These are phyloP conservation scores for Hymenopus coronatus DNA, from an alignment of 2,888 invertebrate genomes.

Conservation along the genomic window DNA sequence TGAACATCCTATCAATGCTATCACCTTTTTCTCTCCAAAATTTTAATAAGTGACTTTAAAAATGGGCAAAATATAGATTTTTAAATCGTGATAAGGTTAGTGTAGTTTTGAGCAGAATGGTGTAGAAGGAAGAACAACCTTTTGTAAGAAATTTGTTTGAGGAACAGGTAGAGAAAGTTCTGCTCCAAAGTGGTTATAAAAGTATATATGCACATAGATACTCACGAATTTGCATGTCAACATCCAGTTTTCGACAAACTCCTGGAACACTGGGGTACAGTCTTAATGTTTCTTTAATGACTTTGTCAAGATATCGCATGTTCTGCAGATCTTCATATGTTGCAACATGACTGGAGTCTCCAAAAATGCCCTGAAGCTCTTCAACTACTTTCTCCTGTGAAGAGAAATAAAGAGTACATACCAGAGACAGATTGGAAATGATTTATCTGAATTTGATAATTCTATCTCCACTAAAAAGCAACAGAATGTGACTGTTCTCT, in stretches of 20 bases:
- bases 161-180: too few relatives aligned
- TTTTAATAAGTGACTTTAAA: too few relatives aligned
- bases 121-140: too few relatives aligned
- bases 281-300: slow-evolving; percentile 25
- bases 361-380: slow-evolving; percentile 24
- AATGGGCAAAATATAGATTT: too few relatives aligned
- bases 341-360: slow-evolving; percentile 18
- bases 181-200: too few relatives aligned
- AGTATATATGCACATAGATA: background rate
- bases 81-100: too few relatives aligned
- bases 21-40: too few relatives aligned
- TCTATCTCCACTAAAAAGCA: background rate
- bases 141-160: too few relatives aligned
- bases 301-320: slow-evolving; percentile 28
- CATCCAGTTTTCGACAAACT: slow-evolving; percentile 4
- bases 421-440: background rate
- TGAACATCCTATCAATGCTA: too few relatives aligned
- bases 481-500: too few relatives aligned
- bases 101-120: too few relatives aligned
- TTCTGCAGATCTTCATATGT: slow-evolving; percentile 20
- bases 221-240: slow-evolving; percentile 20
- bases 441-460: slow-evolving; percentile 1
- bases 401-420: background rate
- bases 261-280: slow-evolving; percentile 26
- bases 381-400: slow-evolving; percentile 19